phyloP scores from a whole-genome alignment of 2,797 vertebrate species.

The Amphiprion clarkii region DNA sequence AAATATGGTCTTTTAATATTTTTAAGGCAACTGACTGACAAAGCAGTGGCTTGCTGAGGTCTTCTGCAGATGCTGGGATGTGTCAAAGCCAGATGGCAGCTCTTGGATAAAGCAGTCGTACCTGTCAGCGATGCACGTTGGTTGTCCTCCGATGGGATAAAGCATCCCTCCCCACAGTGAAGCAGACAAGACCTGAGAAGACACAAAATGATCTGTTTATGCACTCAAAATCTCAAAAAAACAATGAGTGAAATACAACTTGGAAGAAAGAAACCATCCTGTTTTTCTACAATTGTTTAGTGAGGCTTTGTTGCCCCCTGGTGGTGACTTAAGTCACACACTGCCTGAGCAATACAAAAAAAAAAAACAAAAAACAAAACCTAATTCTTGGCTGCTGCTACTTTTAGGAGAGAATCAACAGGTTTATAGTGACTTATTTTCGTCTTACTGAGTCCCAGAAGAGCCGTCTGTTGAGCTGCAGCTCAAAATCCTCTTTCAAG shows the following conservation, averaged over 20 bases:
- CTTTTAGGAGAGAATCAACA: neutral
- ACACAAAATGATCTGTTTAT: neutral
- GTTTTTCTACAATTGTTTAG: neutral
- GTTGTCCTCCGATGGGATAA: slow-evolving; percentile 88
- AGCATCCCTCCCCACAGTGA: slow-evolving; percentile 96
- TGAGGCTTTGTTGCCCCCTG: slow-evolving; percentile 8
- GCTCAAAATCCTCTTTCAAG: slow-evolving; percentile 95
- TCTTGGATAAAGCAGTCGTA: slow-evolving; percentile 49
- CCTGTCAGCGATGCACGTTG: slow-evolving; percentile 95
- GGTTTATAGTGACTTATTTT: neutral
- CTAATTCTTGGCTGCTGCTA: neutral
- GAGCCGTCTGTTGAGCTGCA: slow-evolving; percentile 92
- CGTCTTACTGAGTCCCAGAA: slow-evolving; percentile 90
- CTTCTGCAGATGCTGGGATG: neutral
- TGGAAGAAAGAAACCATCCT: neutral
- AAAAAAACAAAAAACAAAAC: neutral
- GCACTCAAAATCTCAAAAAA: neutral
- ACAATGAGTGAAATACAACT: neutral
- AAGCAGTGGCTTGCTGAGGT: neutral
- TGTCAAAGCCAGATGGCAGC: neutral
- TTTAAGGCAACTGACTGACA: no score
- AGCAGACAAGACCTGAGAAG: slow-evolving; percentile 89
- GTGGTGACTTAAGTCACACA: slow-evolving; percentile 4
- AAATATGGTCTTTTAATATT: no score
- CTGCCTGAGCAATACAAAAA: neutral